Evolutionary conservation across 1,140 invertebrate genomes (phyloP).

Genomic region (Mylabris phalerata): DNA sequence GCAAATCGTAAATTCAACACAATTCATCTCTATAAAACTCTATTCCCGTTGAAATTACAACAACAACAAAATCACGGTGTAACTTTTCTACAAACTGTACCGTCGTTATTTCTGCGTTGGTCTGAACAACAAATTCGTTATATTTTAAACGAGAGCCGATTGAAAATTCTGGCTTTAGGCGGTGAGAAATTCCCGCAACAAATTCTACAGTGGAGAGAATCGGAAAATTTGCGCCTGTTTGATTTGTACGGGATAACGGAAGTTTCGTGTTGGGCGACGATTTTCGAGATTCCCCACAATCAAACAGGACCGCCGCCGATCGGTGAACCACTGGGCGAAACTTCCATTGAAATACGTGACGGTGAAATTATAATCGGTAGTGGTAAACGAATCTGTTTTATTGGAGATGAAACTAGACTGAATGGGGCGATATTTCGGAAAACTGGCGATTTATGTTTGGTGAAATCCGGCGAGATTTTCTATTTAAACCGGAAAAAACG

Average conservation of each 20-base stretch:
- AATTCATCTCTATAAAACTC: constrained; percentile 43
- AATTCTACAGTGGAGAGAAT: constrained; percentile 16
- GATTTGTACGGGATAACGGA: constrained; percentile 81
- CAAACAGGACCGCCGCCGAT: constrained; percentile 43
- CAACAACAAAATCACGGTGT: constrained; percentile 43
- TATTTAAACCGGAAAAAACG: constrained; percentile 59
- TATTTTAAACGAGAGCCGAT: constrained; percentile 50
- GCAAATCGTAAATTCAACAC: constrained; percentile 46
- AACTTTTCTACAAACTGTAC: constrained; percentile 70
- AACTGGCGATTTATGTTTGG: constrained; percentile 61
- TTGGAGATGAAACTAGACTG: constrained; percentile 48
- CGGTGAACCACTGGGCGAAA: constrained; percentile 55
- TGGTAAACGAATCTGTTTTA: constrained; percentile 52
- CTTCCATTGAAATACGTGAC: constrained; percentile 49
- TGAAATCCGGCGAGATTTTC: constrained; percentile 48
- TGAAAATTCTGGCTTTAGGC: constrained; percentile 55
- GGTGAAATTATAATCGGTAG: constrained; percentile 48
- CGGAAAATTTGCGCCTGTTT: constrained; percentile 46
- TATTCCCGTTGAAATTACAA: constrained; percentile 35
- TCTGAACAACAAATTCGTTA: constrained; percentile 47
- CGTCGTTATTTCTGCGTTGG: constrained; percentile 61
- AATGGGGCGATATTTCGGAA: constrained; percentile 46
- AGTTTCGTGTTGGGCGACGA: constrained; percentile 75
- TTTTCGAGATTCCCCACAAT: constrained; percentile 45
- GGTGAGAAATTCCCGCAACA: constrained; percentile 53